Percentiles rank a stretch among this genome's conserved stretches.
Conservation (phyloP, 2,888 invertebrate species). For the Mystacides longicornis region DNA sequence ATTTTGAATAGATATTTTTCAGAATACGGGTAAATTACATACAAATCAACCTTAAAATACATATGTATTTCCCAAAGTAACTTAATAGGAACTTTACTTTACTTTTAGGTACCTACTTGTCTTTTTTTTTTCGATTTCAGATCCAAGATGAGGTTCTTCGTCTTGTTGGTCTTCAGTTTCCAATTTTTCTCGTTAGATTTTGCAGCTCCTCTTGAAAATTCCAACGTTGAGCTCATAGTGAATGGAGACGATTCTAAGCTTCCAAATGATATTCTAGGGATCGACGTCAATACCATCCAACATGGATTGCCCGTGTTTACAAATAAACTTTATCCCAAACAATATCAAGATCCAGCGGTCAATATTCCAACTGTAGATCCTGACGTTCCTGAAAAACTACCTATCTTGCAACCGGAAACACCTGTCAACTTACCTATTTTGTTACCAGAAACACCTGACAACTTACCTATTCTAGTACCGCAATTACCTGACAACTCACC, state of each 20-base stretch:
- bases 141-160: background rate
- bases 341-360: no score
- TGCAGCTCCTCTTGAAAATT: background rate
- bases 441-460: background rate
- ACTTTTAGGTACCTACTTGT: no score
- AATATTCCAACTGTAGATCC: background rate
- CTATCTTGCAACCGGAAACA: background rate
- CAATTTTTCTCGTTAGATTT: background rate
- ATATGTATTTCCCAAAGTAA: no score
- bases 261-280: slow-evolving; percentile 5
- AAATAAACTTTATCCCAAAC: no score
- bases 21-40: no score
- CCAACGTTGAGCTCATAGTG: slow-evolving; percentile 10
- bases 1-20: no score
- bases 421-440: background rate
- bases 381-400: background rate
- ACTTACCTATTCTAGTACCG: background rate
- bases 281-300: slow-evolving; percentile 12
- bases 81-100: no score
- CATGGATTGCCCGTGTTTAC: background rate
- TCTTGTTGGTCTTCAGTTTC: slow-evolving; percentile 6
- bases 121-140: background rate
- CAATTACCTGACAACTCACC: background rate
- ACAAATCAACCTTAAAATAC: no score
- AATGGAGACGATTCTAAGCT: slow-evolving; percentile 13